Evolutionary conservation across 2,113 vertebrate genomes (phyloP).

Genomic region (western clawed frog (Xenopus tropicalis)): UCB_Xtro_10.0 CM004449.2:130921001-130921500

Average conservation of each 20-base stretch:
- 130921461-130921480: too few relatives aligned
- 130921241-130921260: conserved; percentile 41
- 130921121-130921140: conserved; percentile 32
- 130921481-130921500: too few relatives aligned
- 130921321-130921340: conserved; percentile 34
- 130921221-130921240: conserved; percentile 27
- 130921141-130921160: conserved; percentile 34
- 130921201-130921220: conserved; percentile 13
- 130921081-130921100: conserved; percentile 27
- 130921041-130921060: conserved; percentile 11
- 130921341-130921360: conserved; percentile 16
- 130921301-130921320: conserved; percentile 37
- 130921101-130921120: conserved; percentile 33
- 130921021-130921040: not conserved
- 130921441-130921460: too few relatives aligned
- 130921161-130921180: conserved; percentile 12
- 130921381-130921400: conserved; percentile 31
- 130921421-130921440: not conserved
- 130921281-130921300: conserved; percentile 38
- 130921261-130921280: conserved; percentile 26
- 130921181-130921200: conserved; percentile 6
- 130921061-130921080: conserved; percentile 38
- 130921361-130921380: not conserved
- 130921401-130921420: not conserved
- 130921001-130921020: too few relatives aligned